Evolutionary conservation across 2,888 invertebrate species (phyloP).

Genomic region (Oeneis ivallda): DNA sequence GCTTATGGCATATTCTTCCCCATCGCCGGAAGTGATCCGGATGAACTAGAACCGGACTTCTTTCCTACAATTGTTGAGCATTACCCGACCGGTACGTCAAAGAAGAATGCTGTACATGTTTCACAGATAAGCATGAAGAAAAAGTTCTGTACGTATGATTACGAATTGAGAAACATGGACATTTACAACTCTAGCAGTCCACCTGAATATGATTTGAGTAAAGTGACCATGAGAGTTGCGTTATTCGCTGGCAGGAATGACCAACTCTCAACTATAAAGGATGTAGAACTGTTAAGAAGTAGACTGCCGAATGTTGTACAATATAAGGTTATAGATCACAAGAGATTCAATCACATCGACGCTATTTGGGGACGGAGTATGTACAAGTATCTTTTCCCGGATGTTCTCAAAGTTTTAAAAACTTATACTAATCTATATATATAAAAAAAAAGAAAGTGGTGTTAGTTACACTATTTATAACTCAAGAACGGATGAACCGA

Average conservation of each 20-base stretch:
- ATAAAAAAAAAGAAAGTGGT: too few species aligned
- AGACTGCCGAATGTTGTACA: slow-evolving; percentile 49
- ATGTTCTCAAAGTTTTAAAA: slow-evolving; percentile 42
- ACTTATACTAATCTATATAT: slow-evolving; percentile 28
- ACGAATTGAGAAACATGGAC: slow-evolving; percentile 40
- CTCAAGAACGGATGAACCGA: too few species aligned
- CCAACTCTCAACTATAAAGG: slow-evolving; percentile 61
- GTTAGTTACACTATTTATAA: too few species aligned
- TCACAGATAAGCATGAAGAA: slow-evolving; percentile 41
- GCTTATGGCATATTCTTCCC: slow-evolving; percentile 59
- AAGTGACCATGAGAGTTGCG: slow-evolving; percentile 48
- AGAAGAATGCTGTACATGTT: slow-evolving; percentile 46
- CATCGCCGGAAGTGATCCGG: slow-evolving; percentile 72
- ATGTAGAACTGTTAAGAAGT: slow-evolving; percentile 42
- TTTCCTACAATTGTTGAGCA: slow-evolving; percentile 43
- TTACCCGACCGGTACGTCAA: slow-evolving; percentile 49
- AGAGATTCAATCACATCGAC: slow-evolving; percentile 51
- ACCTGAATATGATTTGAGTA: slow-evolving; percentile 46
- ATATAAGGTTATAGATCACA: slow-evolving; percentile 44
- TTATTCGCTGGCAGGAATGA: slow-evolving; percentile 78
- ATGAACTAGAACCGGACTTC: slow-evolving; percentile 76
- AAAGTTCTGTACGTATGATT: slow-evolving; percentile 44
- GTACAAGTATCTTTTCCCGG: slow-evolving; percentile 49
- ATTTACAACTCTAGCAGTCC: slow-evolving; percentile 40
- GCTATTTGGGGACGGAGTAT: slow-evolving; percentile 49